Percentiles rank a stretch among this genome's conserved stretches.
Evolutionary conservation across 1,140 invertebrate species (phyloP).

Genomic region (Brachionus manjavacas): DNA sequence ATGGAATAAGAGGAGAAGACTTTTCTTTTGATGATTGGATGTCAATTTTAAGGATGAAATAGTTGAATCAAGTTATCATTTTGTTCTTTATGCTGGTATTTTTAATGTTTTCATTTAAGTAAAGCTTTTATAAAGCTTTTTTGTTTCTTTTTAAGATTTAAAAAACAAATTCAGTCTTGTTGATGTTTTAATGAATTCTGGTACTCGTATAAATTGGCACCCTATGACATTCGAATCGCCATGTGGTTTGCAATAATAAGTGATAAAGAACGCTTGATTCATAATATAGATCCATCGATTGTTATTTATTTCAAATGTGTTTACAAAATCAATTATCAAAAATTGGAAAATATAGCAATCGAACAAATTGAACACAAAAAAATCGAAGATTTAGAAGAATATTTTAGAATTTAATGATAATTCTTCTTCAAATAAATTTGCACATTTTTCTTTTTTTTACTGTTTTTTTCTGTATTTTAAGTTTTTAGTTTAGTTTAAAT

Average conservation of each 20-base stretch:
- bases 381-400: neutral
- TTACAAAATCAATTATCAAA: neutral
- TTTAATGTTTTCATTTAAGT: neutral
- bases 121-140: neutral
- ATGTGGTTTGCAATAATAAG: neutral
- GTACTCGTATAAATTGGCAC: neutral
- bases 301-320: neutral
- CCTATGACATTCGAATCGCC: neutral
- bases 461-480: no score
- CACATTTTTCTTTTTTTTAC: no score
- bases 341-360: neutral
- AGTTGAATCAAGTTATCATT: neutral
- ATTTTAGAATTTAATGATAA: neutral
- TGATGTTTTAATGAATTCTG: neutral
- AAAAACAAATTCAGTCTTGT: neutral
- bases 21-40: neutral
- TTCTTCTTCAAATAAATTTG: no score
- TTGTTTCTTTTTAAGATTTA: neutral
- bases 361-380: neutral
- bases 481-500: no score
- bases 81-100: neutral
- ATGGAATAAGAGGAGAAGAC: neutral
- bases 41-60: neutral
- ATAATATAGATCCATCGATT: neutral
- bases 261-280: neutral